A percentile compares a stretch with the other conserved stretches of the same genome.
phyloP scores from a whole-genome alignment of 1,140 invertebrate species.

The Lepidurus apus region DNA sequence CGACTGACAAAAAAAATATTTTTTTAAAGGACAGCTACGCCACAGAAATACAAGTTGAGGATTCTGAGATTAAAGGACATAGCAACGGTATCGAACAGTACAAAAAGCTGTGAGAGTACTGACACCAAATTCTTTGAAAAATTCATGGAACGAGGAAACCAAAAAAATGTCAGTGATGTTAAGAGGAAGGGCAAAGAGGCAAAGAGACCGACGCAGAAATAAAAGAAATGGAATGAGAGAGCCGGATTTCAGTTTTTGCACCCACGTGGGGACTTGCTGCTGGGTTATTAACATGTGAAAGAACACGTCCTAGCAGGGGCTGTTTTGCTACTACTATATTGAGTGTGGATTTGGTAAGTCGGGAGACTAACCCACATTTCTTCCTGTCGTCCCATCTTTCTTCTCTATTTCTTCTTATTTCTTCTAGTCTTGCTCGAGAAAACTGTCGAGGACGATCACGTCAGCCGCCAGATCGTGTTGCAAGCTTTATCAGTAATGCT shows the following conservation, averaged over 20 bases:
- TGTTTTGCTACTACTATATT: background rate
- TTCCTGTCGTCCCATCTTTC: background rate
- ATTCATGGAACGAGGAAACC: background rate
- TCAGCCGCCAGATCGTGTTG: background rate
- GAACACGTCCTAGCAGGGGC: conserved; percentile 7
- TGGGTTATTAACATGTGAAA: conserved; percentile 12
- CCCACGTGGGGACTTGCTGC: conserved; percentile 8
- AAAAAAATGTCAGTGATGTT: background rate
- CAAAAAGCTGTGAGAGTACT: too few relatives aligned
- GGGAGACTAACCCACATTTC: background rate
- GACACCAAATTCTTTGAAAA: background rate
- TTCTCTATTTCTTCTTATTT: background rate
- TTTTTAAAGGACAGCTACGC: too few relatives aligned
- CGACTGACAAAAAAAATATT: too few relatives aligned
- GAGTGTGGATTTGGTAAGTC: background rate
- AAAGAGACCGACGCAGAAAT: background rate
- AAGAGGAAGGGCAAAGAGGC: background rate
- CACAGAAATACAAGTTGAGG: too few relatives aligned
- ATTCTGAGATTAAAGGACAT: too few relatives aligned
- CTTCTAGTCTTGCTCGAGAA: background rate
- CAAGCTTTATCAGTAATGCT: background rate
- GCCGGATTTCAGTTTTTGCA: background rate
- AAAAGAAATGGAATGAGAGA: background rate
- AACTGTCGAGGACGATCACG: background rate
- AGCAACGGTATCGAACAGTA: too few relatives aligned